Evolutionary conservation across 2,888 invertebrate genomes (phyloP).

Genomic region (Platycnemis pennipes): DNA sequence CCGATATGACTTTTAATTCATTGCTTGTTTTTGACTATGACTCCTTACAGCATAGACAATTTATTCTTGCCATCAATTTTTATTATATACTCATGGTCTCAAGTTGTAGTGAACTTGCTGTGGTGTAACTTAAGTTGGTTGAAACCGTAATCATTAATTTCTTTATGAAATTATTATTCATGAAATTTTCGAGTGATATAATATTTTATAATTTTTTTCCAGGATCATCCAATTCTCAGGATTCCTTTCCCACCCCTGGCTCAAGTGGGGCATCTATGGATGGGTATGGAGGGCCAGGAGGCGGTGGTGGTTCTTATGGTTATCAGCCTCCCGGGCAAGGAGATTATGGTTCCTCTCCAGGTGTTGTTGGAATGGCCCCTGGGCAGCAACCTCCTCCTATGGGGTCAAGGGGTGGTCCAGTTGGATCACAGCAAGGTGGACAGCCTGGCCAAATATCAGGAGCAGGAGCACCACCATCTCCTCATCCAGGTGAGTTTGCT

Average conservation of each 20-base stretch:
- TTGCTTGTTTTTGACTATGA: too few relatives aligned
- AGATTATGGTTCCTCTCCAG: constrained; percentile 85
- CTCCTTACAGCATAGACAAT: too few relatives aligned
- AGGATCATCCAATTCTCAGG: constrained; percentile 95
- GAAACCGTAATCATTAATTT: too few relatives aligned
- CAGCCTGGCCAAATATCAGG: constrained; percentile 55
- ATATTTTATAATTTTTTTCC: constrained; percentile 70
- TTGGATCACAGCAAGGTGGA: constrained; percentile 40
- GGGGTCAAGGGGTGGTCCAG: constrained; percentile 32
- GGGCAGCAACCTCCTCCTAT: constrained; percentile 78
- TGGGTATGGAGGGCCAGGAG: constrained; percentile 84
- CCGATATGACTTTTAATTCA: too few relatives aligned
- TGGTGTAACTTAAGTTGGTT: too few relatives aligned
- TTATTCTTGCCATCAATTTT: too few relatives aligned
- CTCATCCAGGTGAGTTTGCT: constrained; percentile 39
- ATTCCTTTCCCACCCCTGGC: constrained; percentile 90
- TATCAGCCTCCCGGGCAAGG: constrained; percentile 80
- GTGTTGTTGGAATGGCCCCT: constrained; percentile 81
- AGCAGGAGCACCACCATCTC: constrained; percentile 56
- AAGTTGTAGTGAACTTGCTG: too few relatives aligned
- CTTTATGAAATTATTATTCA: too few relatives aligned
- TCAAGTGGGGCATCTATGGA: constrained; percentile 87
- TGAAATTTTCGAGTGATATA: background rate
- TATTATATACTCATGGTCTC: too few relatives aligned
- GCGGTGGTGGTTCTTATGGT: constrained; percentile 81